A percentile compares a stretch with the other conserved stretches of the same genome.
Conservation (phyloP, 1,140 invertebrate species). For the Solen grandis region DNA sequence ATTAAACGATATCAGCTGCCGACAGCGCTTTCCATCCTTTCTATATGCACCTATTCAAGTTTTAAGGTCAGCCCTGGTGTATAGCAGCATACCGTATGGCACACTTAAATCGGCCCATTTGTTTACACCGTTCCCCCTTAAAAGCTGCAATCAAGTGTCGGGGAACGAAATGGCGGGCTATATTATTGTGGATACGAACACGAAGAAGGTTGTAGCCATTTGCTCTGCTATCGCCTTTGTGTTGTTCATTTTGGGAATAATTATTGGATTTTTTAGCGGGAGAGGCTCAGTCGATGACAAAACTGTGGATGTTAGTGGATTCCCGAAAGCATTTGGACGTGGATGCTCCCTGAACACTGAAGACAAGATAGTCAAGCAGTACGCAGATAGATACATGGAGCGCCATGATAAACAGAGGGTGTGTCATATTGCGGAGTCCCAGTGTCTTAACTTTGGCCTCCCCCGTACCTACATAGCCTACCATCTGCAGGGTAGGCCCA, state of each 20-base stretch:
- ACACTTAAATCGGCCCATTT: too few relatives aligned
- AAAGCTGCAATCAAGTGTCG: too few relatives aligned
- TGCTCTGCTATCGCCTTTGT: not conserved
- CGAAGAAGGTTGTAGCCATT: conserved; percentile 18
- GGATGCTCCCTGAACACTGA: not conserved
- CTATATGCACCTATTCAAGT: too few relatives aligned
- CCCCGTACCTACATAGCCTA: conserved; percentile 57
- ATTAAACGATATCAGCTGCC: too few relatives aligned
- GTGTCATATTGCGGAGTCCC: not conserved
- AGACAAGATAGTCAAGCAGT: too few relatives aligned
- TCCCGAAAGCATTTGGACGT: not conserved
- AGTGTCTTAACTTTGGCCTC: conserved; percentile 15
- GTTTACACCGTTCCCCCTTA: too few relatives aligned
- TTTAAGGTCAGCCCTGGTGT: too few relatives aligned
- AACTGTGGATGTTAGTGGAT: too few relatives aligned
- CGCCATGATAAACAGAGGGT: conserved; percentile 9
- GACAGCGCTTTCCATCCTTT: too few relatives aligned
- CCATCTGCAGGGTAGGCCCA: conserved; percentile 37
- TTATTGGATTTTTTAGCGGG: conserved; percentile 23
- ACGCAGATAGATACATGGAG: conserved; percentile 24
- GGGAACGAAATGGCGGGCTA: conserved; percentile 45
- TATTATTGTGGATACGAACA: conserved; percentile 32
- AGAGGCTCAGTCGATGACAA: not conserved
- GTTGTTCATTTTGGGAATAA: conserved; percentile 25
- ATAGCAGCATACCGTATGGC: too few relatives aligned